These are phyloP conservation scores for Podilymbus podiceps DNA, from an alignment of 2,113 vertebrate species.

Conservation along the genomic window DNA sequence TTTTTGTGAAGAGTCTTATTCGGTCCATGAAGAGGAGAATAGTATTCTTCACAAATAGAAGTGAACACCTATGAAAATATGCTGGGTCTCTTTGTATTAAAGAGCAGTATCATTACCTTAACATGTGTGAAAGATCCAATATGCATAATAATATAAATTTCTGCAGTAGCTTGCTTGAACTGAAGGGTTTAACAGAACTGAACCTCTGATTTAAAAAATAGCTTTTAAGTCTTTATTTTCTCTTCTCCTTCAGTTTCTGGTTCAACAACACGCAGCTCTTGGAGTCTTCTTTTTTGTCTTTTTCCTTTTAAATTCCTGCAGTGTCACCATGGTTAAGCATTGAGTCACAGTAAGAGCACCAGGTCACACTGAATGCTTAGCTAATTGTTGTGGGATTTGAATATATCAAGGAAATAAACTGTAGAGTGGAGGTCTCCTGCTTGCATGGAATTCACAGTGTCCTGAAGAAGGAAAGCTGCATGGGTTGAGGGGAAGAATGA, in stretches of 20 bases:
- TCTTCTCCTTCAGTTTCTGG: neutral
- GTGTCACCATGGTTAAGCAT: neutral
- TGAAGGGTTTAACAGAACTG: neutral
- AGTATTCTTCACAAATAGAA: neutral
- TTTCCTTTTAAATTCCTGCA: neutral
- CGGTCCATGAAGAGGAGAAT: neutral
- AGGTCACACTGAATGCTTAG: neutral
- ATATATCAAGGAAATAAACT: neutral
- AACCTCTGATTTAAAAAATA: neutral
- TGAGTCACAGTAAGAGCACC: neutral
- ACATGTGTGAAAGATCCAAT: neutral
- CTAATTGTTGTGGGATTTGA: neutral
- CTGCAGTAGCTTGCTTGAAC: neutral
- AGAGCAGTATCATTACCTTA: neutral
- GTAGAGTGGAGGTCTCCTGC: neutral
- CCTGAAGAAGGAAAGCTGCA: neutral
- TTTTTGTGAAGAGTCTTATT: neutral
- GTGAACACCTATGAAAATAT: neutral
- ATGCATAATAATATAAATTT: neutral
- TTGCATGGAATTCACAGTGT: neutral
- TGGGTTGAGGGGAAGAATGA: neutral
- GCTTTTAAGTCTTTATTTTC: neutral
- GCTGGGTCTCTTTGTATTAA: neutral
- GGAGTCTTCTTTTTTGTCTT: neutral
- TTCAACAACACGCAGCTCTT: neutral